Conservation (phyloP, 2,113 vertebrate species). For the Mesoclemmys tuberculata region DNA sequence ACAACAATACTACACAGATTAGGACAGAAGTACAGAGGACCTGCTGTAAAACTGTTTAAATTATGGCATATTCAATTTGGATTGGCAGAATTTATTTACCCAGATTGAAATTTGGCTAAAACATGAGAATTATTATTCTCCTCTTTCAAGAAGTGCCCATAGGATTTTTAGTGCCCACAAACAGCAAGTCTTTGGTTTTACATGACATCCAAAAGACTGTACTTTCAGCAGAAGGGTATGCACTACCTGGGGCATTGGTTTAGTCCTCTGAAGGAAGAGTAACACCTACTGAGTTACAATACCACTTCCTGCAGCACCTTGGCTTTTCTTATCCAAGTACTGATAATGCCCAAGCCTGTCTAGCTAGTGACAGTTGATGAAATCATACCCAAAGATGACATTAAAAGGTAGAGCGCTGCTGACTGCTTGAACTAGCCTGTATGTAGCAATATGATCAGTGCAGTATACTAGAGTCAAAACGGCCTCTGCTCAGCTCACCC, state of each 20-base stretch:
- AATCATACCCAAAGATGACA: not conserved
- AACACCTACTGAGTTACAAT: not conserved
- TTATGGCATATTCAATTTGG: not conserved
- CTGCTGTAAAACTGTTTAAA: not conserved
- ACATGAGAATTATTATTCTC: not conserved
- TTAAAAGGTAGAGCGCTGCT: not conserved
- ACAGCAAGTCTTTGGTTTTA: not conserved
- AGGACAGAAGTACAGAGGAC: not conserved
- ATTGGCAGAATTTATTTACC: not conserved
- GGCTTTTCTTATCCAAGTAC: constrained; percentile 14
- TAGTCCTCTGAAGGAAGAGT: not conserved
- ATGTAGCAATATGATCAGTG: constrained; percentile 17
- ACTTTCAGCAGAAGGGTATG: not conserved
- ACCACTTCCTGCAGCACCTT: not conserved
- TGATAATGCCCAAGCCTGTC: not conserved
- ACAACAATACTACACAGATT: not conserved
- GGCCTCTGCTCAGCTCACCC: not conserved
- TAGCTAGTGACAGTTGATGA: not conserved
- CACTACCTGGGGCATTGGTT: not conserved
- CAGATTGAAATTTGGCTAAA: not conserved
- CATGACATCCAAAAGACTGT: not conserved
- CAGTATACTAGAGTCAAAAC: not conserved
- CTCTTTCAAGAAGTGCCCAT: not conserved
- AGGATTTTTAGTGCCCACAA: not conserved
- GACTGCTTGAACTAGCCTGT: not conserved